These are phyloP conservation scores for Apodemus sylvaticus DNA, from an alignment of 2,113 vertebrate species.

Conservation along the genomic window DNA sequence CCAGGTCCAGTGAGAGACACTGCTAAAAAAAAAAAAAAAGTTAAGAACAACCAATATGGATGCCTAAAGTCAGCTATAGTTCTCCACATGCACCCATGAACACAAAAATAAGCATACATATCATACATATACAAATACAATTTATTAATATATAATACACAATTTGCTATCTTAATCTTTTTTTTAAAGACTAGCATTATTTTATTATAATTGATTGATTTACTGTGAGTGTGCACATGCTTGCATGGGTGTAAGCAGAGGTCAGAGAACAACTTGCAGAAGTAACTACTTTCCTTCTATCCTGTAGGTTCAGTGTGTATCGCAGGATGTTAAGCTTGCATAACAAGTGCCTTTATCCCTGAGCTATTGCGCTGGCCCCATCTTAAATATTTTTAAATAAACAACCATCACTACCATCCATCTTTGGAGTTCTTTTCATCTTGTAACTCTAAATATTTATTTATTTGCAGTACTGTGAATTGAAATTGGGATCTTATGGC, in stretches of 20 bases:
- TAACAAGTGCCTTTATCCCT: not conserved
- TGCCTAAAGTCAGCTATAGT: not conserved
- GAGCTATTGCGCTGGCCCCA: not conserved
- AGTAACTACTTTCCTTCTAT: not conserved
- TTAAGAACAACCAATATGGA: not conserved
- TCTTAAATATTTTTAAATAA: not conserved
- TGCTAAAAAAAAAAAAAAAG: not conserved
- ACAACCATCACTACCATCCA: fast-evolving
- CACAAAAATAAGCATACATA: not conserved
- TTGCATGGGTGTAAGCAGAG: not conserved
- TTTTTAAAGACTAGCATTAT: not conserved
- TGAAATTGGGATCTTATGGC: not conserved
- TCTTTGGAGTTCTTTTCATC: not conserved
- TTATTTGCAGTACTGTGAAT: not conserved
- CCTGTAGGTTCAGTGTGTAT: not conserved
- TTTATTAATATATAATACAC: not conserved
- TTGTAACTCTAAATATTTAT: not conserved
- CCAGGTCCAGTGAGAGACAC: too few relatives aligned
- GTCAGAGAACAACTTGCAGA: not conserved
- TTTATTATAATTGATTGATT: not conserved
- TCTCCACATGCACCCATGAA: not conserved
- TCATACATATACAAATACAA: not conserved
- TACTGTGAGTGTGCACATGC: not conserved
- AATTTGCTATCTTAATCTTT: not conserved
- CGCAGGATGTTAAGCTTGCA: not conserved